Evolutionary conservation across 2,113 vertebrate species (phyloP).

Genomic region (Cathartes aura): DNA sequence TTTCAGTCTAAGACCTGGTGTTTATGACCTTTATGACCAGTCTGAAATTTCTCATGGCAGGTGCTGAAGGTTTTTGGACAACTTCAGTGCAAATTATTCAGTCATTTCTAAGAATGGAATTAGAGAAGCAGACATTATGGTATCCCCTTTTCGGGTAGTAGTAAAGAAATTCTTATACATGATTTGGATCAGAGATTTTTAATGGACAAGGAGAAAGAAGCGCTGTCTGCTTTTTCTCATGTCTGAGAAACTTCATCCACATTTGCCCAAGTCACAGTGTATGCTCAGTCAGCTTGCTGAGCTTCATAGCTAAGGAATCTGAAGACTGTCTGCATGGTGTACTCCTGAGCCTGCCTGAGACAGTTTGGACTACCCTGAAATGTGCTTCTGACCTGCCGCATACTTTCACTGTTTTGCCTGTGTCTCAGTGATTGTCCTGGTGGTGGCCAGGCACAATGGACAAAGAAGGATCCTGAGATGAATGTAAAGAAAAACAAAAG

Average conservation of each 20-base stretch:
- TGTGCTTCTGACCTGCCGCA: background rate
- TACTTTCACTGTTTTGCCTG: background rate
- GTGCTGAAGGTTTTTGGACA: background rate
- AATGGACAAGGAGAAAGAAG: background rate
- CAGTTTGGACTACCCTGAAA: background rate
- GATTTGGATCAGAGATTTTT: background rate
- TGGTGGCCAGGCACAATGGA: background rate
- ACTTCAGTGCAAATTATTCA: background rate
- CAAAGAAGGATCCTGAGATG: background rate
- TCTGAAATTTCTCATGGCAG: background rate
- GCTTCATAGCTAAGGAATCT: background rate
- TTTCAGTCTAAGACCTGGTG: background rate
- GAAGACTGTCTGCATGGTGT: background rate
- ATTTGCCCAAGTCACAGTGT: background rate
- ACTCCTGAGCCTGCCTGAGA: background rate
- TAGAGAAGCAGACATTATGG: background rate
- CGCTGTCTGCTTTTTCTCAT: background rate
- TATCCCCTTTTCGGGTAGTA: background rate
- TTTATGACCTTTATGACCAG: background rate
- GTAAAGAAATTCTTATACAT: background rate
- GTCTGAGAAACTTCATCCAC: background rate
- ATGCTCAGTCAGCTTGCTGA: background rate
- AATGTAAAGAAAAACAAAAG: background rate
- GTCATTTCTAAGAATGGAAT: background rate
- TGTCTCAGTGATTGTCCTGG: background rate